Evolutionary conservation across 2,888 invertebrate species (phyloP).

Genomic region (Lacanobia oleracea): DNA sequence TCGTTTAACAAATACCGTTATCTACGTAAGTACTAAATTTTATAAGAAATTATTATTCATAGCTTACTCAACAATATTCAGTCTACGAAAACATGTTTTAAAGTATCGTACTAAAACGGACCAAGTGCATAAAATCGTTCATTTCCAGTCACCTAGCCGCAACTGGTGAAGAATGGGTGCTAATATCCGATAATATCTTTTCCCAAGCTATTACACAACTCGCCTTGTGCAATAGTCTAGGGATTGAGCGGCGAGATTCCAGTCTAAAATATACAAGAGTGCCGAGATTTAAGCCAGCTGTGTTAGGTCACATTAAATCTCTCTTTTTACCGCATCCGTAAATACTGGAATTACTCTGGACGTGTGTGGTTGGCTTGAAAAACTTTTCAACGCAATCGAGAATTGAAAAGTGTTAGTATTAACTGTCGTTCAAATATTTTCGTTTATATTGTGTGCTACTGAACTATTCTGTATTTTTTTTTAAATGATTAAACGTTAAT

Average conservation of each 20-base stretch:
- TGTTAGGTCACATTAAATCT: constrained; percentile 51
- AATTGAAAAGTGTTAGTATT: constrained; percentile 29
- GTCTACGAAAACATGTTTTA: constrained; percentile 1
- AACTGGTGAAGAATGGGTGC: constrained; percentile 54
- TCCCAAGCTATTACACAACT: constrained; percentile 63
- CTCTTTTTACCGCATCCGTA: constrained; percentile 55
- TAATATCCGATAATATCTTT: constrained; percentile 63
- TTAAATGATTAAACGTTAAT: not conserved
- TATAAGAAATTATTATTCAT: constrained; percentile 1
- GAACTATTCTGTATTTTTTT: too few species aligned
- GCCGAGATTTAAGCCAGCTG: constrained; percentile 57
- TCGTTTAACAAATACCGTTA: constrained; percentile 15
- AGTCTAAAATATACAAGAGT: constrained; percentile 60
- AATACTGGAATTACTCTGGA: constrained; percentile 37
- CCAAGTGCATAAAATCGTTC: constrained; percentile 33
- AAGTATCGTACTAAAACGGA: constrained; percentile 7
- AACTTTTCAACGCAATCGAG: constrained; percentile 9
- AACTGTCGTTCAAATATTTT: constrained; percentile 3
- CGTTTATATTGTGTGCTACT: not conserved
- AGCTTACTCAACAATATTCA: not conserved
- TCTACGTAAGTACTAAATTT: constrained; percentile 1
- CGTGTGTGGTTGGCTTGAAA: constrained; percentile 24
- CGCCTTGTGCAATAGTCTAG: constrained; percentile 51
- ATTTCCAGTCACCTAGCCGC: constrained; percentile 20
- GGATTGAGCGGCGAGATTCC: constrained; percentile 55